Evolutionary conservation across 2,797 vertebrate genomes (phyloP), one percentile per base, ranked within the genome.

Genomic region (Pseudochromis fuscus): DNA sequence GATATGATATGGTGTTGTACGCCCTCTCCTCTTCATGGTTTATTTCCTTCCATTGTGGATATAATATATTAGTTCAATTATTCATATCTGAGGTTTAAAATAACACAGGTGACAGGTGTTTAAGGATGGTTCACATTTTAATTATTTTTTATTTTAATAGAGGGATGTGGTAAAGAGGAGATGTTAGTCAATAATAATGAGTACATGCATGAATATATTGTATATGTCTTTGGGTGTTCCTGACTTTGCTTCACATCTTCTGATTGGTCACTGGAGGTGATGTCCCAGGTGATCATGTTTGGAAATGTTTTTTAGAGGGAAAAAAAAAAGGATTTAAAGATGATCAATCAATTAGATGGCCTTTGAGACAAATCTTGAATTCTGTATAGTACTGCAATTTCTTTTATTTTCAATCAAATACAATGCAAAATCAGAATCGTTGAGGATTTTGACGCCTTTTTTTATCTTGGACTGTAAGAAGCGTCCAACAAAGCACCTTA

Each of bases 401-500:
- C 44, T 44, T 35, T 69, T 68, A 31, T 70, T 58, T 21, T 21
- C 24, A 55, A 77, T 73, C 40, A 7, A 83, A 24, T 51, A 68
- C 76, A 79, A 86, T 88, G 87, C 79, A 89, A 88, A 77, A 84
- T 78, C 67, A 35, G 24, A 79, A 48, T 83, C 45, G 9, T 38
- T 65, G 75, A 66, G 67, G 57, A 79, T 88, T 87, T 84, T 64
- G 55, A 84, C 79, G 88, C 87, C 87, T 92, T 93, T 91, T 84
- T 37, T 88, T 42, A 7, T 87, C 69, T 49, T 79, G 85, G 83
- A 85, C 79, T 68, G 64, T 44, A n/a, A 48, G 49, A 76, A 16
- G 18, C 53, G 76, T 89, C 77, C 80, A 79, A 52, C 35, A 65
- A 88, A 86, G 90, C 90, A 92, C 88, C 88, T 92, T 91, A 85